Conservation (phyloP, 2,113 vertebrate genomes). For the Chlorocebus sabaeus region DNA sequence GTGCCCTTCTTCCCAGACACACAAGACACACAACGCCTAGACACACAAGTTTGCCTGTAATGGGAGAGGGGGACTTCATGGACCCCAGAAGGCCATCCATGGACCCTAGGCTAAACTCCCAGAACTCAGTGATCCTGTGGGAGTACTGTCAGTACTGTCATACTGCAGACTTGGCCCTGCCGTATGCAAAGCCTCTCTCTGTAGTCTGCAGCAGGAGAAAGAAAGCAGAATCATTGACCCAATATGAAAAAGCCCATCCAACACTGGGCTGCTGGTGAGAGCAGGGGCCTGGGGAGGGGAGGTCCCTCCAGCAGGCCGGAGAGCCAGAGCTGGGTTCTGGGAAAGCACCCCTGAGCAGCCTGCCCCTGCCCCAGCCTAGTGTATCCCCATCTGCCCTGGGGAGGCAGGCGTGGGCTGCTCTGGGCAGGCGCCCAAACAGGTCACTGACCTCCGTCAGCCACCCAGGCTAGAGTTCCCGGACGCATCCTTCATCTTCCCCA, state of each 20-base stretch:
- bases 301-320: not conserved
- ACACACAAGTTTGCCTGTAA: not conserved
- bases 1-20: not conserved
- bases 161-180: not conserved
- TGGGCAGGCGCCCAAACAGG: slow-evolving; percentile 20
- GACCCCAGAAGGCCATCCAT: not conserved
- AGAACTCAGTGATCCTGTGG: rapidly evolving
- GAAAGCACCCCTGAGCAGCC: not conserved
- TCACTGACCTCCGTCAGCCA: not conserved
- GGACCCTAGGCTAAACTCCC: not conserved
- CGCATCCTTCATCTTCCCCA: not conserved
- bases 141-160: rapidly evolving
- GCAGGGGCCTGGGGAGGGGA: not conserved
- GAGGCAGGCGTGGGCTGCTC: not conserved
- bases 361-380: not conserved
- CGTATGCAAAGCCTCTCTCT: not conserved
- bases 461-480: slow-evolving; percentile 12
- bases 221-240: not conserved
- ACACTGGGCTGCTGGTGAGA: not conserved
- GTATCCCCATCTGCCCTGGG: not conserved
- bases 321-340: not conserved
- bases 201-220: not conserved
- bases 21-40: not conserved
- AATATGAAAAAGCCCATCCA: not conserved
- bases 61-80: not conserved